These are phyloP conservation scores for Psophia crepitans DNA, from an alignment of 2,113 vertebrate species.

Conservation along the genomic window DNA sequence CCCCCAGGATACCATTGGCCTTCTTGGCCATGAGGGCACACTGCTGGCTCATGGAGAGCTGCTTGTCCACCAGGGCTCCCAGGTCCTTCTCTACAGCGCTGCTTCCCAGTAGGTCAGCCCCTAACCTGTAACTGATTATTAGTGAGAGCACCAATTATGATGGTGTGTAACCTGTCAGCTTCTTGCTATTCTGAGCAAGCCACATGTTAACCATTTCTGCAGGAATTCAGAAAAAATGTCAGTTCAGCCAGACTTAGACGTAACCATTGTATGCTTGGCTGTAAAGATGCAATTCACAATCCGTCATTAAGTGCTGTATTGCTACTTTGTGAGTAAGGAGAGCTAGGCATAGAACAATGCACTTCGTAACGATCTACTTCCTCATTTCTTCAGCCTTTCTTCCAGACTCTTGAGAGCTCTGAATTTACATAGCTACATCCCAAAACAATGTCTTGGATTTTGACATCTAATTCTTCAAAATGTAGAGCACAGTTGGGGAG, in stretches of 20 bases:
- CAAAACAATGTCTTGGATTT: not conserved
- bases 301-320: not conserved
- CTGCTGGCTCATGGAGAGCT: too few relatives aligned
- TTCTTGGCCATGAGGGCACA: too few relatives aligned
- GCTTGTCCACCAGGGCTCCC: too few relatives aligned
- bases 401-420: not conserved
- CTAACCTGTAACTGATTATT: too few relatives aligned
- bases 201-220: not conserved
- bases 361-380: not conserved
- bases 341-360: not conserved
- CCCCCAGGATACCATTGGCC: too few relatives aligned
- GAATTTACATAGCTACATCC: not conserved
- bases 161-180: not conserved
- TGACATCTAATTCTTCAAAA: not conserved
- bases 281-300: not conserved
- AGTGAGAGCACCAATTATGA: not conserved
- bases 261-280: not conserved
- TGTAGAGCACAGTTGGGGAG: fast-evolving
- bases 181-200: not conserved
- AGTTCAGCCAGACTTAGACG: not conserved
- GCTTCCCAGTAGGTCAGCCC: too few relatives aligned
- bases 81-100: too few relatives aligned
- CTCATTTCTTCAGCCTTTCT: not conserved
- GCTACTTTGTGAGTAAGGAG: not conserved
- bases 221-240: not conserved